Evolutionary conservation across 2,888 invertebrate species (phyloP).

Genomic region (Hirtodrosophila alboralis): DNA sequence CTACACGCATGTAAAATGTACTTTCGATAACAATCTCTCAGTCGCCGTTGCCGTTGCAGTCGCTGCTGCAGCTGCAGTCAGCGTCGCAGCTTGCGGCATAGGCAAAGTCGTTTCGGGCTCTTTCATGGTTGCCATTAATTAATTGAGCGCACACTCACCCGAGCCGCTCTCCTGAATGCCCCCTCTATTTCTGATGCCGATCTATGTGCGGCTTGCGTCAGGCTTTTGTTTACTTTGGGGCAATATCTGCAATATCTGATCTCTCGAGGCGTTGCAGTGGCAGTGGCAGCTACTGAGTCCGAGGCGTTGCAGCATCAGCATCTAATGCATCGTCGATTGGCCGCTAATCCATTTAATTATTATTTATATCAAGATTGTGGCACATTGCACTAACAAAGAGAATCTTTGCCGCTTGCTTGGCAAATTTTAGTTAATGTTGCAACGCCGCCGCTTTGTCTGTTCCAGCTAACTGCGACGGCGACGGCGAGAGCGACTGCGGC

Average conservation of each 20-base stretch:
- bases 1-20: slow-evolving; percentile 79
- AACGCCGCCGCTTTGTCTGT: slow-evolving; percentile 72
- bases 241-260: slow-evolving; percentile 50
- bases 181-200: slow-evolving; percentile 16
- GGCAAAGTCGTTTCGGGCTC: slow-evolving; percentile 63
- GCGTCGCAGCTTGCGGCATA: slow-evolving; percentile 50
- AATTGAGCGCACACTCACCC: slow-evolving; percentile 72
- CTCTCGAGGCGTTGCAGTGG: slow-evolving; percentile 57
- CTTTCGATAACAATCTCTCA: slow-evolving; percentile 72
- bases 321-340: slow-evolving; percentile 68
- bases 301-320: slow-evolving; percentile 54
- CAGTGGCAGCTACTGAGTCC: slow-evolving; percentile 47
- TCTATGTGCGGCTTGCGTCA: slow-evolving; percentile 45
- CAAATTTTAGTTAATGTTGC: slow-evolving; percentile 56
- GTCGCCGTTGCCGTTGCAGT: slow-evolving; percentile 25
- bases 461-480: slow-evolving; percentile 32
- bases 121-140: slow-evolving; percentile 76
- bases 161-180: slow-evolving; percentile 30
- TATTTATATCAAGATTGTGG: slow-evolving; percentile 74
- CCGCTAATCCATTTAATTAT: slow-evolving; percentile 77
- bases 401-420: slow-evolving; percentile 25
- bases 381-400: slow-evolving; percentile 45
- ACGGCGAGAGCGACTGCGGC: slow-evolving; percentile 7
- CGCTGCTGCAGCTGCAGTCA: slow-evolving; percentile 2
- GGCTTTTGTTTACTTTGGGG: slow-evolving; percentile 67